phyloP scores from a whole-genome alignment of 2,113 vertebrate genomes.

The Scophthalmus maximus region DNA sequence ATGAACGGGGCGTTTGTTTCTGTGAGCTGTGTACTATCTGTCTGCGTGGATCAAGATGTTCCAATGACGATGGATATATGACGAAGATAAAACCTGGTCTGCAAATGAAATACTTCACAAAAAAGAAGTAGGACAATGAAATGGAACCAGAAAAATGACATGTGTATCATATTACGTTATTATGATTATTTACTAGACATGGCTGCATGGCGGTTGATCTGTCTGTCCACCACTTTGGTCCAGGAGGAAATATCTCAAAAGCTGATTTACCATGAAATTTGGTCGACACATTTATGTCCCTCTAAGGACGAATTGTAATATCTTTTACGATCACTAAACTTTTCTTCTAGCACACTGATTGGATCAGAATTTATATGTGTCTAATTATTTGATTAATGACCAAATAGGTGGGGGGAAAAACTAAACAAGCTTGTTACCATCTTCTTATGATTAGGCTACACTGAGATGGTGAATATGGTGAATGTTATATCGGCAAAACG shows the following conservation, averaged over 20 bases:
- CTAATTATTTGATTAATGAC: not conserved
- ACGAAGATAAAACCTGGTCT: not conserved
- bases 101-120: not conserved
- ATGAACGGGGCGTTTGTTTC: constrained; percentile 37
- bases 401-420: not conserved
- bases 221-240: not conserved
- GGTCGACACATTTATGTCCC: not conserved
- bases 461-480: too few species aligned
- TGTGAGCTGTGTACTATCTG: constrained; percentile 33
- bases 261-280: not conserved
- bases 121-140: not conserved
- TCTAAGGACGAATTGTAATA: not conserved
- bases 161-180: too few species aligned
- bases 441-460: too few species aligned
- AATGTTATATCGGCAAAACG: too few species aligned
- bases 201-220: too few species aligned
- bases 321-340: not conserved
- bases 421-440: too few species aligned
- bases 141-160: not conserved
- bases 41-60: constrained; percentile 7
- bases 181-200: too few species aligned
- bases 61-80: not conserved
- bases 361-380: not conserved
- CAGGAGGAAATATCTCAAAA: not conserved
- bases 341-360: not conserved